phyloP scores from a whole-genome alignment of 2,797 vertebrate species.

The Syndactyla subalaris region DNA sequence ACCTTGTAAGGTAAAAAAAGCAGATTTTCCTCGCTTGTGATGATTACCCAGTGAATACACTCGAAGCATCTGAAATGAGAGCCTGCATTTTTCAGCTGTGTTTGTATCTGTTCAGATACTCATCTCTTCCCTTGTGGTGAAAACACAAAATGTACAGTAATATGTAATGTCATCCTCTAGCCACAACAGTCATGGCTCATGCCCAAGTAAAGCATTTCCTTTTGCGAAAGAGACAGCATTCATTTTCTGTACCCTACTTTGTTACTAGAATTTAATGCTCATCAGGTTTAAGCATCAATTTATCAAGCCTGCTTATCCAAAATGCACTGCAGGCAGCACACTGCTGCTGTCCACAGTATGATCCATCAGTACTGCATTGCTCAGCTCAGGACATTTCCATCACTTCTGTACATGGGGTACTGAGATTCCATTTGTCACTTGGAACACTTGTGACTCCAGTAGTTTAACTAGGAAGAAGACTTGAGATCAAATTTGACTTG shows the following conservation, averaged over 20 bases:
- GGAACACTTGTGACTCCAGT: background rate
- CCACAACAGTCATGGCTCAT: constrained; percentile 40
- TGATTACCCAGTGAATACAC: constrained; percentile 12
- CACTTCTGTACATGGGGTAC: background rate
- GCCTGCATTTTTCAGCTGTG: constrained; percentile 38
- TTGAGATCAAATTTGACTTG: background rate
- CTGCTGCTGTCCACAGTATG: background rate
- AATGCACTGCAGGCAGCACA: background rate
- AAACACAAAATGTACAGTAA: constrained; percentile 61
- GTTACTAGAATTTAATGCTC: background rate
- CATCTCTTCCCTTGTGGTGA: constrained; percentile 54
- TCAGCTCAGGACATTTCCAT: background rate
- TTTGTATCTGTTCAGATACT: constrained; percentile 49
- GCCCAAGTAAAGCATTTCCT: constrained; percentile 14
- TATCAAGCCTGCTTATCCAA: background rate
- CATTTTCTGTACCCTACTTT: background rate
- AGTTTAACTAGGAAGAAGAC: background rate
- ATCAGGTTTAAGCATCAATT: constrained; percentile 20
- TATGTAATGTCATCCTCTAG: constrained; percentile 44
- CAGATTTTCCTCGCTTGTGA: background rate
- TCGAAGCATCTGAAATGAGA: constrained; percentile 29
- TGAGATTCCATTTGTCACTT: background rate
- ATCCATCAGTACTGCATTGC: background rate
- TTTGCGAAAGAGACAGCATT: background rate
- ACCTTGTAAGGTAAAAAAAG: background rate